Base-by-base conservation (phyloP, 2,888 invertebrate genomes). In the Incurvaria masculella region DNA sequence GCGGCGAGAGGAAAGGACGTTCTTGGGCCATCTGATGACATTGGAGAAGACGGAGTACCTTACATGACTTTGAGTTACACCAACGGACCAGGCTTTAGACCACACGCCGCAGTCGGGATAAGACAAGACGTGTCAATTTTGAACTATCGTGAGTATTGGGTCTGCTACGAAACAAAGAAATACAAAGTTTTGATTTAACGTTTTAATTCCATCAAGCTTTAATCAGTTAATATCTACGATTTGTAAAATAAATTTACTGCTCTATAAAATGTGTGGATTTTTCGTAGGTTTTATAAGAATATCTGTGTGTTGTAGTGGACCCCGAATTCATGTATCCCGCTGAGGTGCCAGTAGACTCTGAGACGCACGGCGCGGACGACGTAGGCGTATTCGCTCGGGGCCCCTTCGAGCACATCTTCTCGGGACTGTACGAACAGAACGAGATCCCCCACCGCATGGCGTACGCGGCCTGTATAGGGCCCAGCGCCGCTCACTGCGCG, bases 351-450 rank as follows among this genome's bases (percentile, higher is more conserved):
- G 69, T 84, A 27, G 41, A 60, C 0, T 65, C 79, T n/a, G 89
- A 89, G 59, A 88, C 88, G 0, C 90, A 90, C 57, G 89, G 88
- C 0, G 89, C 88, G 0, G 91, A 92, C 52, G 92, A 92, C 63
- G 91, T 92, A 0, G 83, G 85, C 0, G 85, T 92, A 0, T 91
- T 84, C 64, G 91, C 91, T 0, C 70, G 68, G 10, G 93, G 87
- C 19, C 92, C 91, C 1, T 88, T 88, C 87, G 72, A 91, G 0
- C 91, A 93, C 61, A 73, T 94, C 1, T 89, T 94, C 61, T 83
- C 85, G 0, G 91, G 92, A 0, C 85, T 84, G 47, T 86, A 88
- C 57, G 91, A 94, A 59, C 89, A 94, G 66, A 87, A 84, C 64
- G 85, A 81, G 57, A 84, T 94, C 42, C 89, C 92, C 0, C 88